Evolutionary conservation across 2,113 vertebrate genomes (phyloP), one percentile per base, ranked within the genome.

Genomic region (Myotis davidii): DNA sequence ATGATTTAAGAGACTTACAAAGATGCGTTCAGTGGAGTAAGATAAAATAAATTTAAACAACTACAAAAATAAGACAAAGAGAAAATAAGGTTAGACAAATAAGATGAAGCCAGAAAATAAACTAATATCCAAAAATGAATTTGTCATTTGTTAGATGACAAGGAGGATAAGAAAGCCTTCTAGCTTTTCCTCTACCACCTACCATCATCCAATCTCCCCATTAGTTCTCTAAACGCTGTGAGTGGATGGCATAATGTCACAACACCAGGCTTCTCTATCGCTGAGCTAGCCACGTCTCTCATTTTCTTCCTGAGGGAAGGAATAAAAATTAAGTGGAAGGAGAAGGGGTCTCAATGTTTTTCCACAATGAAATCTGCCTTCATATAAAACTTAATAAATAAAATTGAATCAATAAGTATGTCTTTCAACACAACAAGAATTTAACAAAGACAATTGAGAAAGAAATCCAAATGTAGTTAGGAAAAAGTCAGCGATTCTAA

Each of bases 21-120:
- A 95, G 72, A 42, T 54, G 4, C 25, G 82, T 45, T 48, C 20
- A 54, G 9, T 73, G 3, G 85, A 67, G 32, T 67, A 84, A 95
- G 18, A 76, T 42, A 83, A 94, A 79, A 74, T 83, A 94, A 89
- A 95, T 59, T 91, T 65, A 77, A 86, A 74, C 11, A 85, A 70
- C 34, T 72, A 45, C 77, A 27, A 94, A 91, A 91, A 64, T 78
- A 90, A 90, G 20, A 92, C 8, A 54, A 93, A 52, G 13, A 65
- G 3, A 67, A 92, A 92, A 37, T 88, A 96, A 92, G 29, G 6
- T 59, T 54, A 91, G 29, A 17, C 32, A 94, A 92, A 61, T 48
- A 94, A 88, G 50, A 59, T 7, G 10, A 7, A 87, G 27, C 34
- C 39, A 70, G 20, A 42, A 73, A 76, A 85, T 29, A 78, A 13